Conservation (phyloP, 2,113 vertebrate species). For the Cochlearius cochlearius region DNA sequence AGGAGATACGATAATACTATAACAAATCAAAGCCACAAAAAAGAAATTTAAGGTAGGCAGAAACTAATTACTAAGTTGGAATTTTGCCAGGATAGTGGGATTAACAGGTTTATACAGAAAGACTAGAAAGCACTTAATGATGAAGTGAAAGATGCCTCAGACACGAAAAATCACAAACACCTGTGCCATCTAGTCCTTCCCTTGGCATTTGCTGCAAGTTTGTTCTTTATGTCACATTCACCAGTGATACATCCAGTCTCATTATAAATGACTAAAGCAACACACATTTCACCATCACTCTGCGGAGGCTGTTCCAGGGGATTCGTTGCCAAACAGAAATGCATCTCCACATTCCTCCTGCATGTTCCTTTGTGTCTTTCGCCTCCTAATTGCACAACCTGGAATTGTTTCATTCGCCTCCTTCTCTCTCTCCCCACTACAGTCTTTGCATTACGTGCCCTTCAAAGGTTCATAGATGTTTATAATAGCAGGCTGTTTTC, state of each 20-base stretch:
- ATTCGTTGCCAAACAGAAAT: background rate
- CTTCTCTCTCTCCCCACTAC: background rate
- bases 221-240: background rate
- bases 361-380: background rate
- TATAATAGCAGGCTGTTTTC: background rate
- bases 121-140: background rate
- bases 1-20: background rate
- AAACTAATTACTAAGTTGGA: conserved; percentile 27
- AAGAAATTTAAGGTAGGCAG: conserved; percentile 30
- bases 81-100: conserved; percentile 7
- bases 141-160: conserved; percentile 1
- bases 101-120: background rate
- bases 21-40: background rate
- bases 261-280: background rate
- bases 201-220: background rate
- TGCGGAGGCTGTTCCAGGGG: background rate
- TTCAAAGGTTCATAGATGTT: background rate
- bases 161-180: conserved; percentile 6
- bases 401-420: background rate
- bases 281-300: background rate
- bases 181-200: background rate
- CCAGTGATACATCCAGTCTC: background rate
- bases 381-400: background rate
- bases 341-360: background rate
- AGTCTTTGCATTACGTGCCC: background rate